Conservation (phyloP, 2,797 vertebrate species). For the Lepus oiostolus region DNA sequence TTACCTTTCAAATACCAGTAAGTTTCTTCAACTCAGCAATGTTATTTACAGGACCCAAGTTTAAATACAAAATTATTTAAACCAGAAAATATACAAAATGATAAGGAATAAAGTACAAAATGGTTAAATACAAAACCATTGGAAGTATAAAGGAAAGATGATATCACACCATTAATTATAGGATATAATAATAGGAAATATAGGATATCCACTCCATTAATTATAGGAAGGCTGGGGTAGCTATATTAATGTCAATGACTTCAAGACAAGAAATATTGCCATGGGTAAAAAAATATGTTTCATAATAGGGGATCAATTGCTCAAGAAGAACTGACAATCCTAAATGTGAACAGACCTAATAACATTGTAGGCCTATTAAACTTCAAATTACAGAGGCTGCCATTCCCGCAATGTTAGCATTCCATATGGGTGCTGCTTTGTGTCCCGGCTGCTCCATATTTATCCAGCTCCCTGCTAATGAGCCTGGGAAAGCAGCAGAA, state of each 20-base stretch:
- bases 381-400: background rate
- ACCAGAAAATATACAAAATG: background rate
- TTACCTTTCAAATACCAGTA: too few species aligned
- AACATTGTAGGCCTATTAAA: background rate
- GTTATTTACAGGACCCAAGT: background rate
- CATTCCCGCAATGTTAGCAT: too few species aligned
- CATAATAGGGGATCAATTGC: too few species aligned
- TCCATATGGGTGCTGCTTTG: too few species aligned
- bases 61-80: background rate
- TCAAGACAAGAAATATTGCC: background rate
- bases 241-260: background rate
- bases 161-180: background rate
- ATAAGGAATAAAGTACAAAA: background rate
- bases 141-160: background rate
- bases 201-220: background rate
- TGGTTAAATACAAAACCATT: background rate
- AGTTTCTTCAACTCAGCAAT: background rate
- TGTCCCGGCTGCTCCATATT: too few species aligned
- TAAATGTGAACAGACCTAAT: background rate
- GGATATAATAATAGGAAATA: too few species aligned
- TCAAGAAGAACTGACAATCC: background rate
- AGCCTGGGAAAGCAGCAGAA: too few species aligned
- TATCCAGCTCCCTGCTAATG: too few species aligned
- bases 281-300: background rate
- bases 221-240: background rate